A percentile compares a stretch with the other conserved stretches of the same genome.
These are phyloP conservation scores for Sarcophaga variegata DNA, from an alignment of 2,888 invertebrate species.

Conservation along the genomic window DNA sequence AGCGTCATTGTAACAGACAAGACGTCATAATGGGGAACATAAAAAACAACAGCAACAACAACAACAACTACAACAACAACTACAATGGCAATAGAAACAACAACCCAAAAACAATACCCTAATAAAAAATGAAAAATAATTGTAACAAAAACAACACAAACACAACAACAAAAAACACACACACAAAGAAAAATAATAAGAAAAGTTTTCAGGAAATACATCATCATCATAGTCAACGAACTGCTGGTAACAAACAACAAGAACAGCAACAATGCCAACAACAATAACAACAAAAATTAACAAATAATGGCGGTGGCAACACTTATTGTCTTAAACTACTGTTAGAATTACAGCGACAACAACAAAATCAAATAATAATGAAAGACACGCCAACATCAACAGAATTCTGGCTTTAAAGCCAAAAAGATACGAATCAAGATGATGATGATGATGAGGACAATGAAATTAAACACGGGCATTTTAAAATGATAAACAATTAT, in stretches of 20 bases:
- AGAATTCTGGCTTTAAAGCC: not conserved
- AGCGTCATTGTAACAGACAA: slow-evolving; percentile 66
- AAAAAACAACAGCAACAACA: slow-evolving; percentile 47
- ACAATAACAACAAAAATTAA: not conserved
- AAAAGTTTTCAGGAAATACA: slow-evolving; percentile 60
- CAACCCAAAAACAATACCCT: not conserved
- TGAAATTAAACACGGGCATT: slow-evolving; percentile 36
- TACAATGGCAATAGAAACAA: slow-evolving; percentile 33
- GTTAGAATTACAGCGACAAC: not conserved
- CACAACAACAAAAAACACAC: slow-evolving; percentile 13
- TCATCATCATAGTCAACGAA: slow-evolving; percentile 56
- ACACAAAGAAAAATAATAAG: not conserved
- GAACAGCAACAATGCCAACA: not conserved
- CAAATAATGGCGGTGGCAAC: slow-evolving; percentile 17
- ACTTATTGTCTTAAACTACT: slow-evolving; percentile 41
- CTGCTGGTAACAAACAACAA: not conserved
- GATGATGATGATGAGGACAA: slow-evolving; percentile 35
- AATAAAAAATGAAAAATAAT: not conserved
- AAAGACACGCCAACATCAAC: not conserved
- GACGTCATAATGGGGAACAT: slow-evolving; percentile 67
- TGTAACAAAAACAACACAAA: not conserved
- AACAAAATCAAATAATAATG: not conserved
- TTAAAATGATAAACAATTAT: not conserved
- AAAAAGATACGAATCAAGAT: too few species aligned
- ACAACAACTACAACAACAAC: slow-evolving; percentile 44